Percentiles rank a stretch among this genome's conserved stretches.
These are phyloP conservation scores for Limnephilus lunatus DNA, from an alignment of 2,888 invertebrate species.

Conservation along the genomic window DNA sequence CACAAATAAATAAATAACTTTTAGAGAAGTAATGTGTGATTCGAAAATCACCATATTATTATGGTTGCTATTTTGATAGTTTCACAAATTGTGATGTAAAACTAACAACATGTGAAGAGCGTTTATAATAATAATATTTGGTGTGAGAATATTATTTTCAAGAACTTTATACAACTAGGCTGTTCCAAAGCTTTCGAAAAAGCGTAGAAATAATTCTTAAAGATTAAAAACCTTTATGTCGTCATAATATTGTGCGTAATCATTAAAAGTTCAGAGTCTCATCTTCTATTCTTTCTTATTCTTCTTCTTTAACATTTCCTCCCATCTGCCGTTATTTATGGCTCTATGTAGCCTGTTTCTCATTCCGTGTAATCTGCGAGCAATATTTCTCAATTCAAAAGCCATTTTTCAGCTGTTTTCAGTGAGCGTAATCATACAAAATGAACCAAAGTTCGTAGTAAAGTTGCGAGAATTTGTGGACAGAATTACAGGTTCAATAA, in stretches of 20 bases:
- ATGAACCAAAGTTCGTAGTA: neutral
- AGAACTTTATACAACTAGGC: neutral
- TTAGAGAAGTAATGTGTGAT: no score
- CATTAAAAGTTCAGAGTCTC: neutral
- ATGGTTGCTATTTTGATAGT: no score
- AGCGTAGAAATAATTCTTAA: neutral
- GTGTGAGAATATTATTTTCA: neutral
- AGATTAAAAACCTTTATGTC: neutral
- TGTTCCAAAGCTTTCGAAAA: neutral
- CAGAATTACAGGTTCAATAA: neutral
- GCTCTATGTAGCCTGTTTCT: neutral
- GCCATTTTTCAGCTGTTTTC: neutral
- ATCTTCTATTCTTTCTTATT: neutral
- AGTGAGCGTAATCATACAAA: neutral
- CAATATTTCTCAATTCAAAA: neutral
- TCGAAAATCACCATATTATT: no score
- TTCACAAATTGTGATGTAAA: no score
- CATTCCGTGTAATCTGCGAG: neutral
- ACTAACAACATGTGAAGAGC: neutral
- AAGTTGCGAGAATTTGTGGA: neutral
- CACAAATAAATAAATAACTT: no score
- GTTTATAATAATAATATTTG: neutral
- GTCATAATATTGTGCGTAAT: neutral
- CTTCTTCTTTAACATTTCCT: neutral
- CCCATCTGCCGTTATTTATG: neutral